Evolutionary conservation across 2,888 invertebrate species (phyloP).

Genomic region (Orgyia antiqua): DNA sequence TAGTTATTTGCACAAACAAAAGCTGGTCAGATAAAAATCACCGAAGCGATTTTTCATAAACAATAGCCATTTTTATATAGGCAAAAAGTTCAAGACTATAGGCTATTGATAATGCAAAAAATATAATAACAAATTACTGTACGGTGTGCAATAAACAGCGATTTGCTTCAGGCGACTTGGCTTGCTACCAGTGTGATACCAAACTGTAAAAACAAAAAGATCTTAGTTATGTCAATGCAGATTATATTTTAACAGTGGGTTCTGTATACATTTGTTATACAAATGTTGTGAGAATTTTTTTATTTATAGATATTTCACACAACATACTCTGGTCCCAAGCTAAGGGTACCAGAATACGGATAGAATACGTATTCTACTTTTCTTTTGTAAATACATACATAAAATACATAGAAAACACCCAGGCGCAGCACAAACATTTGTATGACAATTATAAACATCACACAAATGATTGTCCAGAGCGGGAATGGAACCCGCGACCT

Average conservation of each 20-base stretch:
- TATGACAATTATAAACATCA: too few species aligned
- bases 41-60: constrained; percentile 70
- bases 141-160: constrained; percentile 74
- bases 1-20: constrained; percentile 32
- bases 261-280: constrained; percentile 9
- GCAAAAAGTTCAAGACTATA: constrained; percentile 59
- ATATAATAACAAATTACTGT: constrained; percentile 74
- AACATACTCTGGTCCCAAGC: too few species aligned
- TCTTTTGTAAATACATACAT: too few species aligned
- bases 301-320: too few species aligned
- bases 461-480: too few species aligned
- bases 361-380: too few species aligned
- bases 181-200: constrained; percentile 67
- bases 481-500: too few species aligned
- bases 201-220: constrained; percentile 32
- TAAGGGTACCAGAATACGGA: too few species aligned
- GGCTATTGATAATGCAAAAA: constrained; percentile 78
- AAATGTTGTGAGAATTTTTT: neutral
- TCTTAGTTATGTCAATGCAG: constrained; percentile 13
- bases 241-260: constrained; percentile 5
- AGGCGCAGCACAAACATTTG: too few species aligned
- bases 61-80: constrained; percentile 76
- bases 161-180: constrained; percentile 72
- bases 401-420: too few species aligned
- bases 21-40: constrained; percentile 59